A percentile compares a stretch with the other conserved stretches of the same genome.
Evolutionary conservation across 2,888 invertebrate genomes (phyloP).

Genomic region (Orchesella flavescens): DNA sequence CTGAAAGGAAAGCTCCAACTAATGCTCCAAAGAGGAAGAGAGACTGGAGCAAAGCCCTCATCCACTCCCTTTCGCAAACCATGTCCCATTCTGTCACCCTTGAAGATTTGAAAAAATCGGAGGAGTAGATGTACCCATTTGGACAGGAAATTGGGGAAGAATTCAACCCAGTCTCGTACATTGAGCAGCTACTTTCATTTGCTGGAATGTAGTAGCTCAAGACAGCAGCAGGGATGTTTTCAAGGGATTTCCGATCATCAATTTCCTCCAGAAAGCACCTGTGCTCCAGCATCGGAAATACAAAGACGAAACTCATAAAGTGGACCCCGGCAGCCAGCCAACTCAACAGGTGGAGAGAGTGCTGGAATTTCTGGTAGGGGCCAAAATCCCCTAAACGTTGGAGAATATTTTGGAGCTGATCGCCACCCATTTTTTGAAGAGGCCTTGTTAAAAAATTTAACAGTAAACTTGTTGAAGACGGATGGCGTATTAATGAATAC

Average conservation of each 20-base stretch:
- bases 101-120: neutral
- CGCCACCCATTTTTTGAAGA: too few relatives aligned
- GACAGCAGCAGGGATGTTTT: neutral
- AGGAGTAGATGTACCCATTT: slow-evolving; percentile 15
- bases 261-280: slow-evolving; percentile 26
- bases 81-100: slow-evolving; percentile 25
- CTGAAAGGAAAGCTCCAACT: slow-evolving; percentile 3
- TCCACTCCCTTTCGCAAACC: slow-evolving; percentile 28
- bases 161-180: neutral
- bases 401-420: too few relatives aligned
- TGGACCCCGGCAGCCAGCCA: slow-evolving; percentile 19
- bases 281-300: slow-evolving; percentile 27
- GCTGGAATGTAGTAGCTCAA: neutral
- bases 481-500: too few relatives aligned
- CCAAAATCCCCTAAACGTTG: slow-evolving; percentile 27
- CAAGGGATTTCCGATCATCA: neutral
- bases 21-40: slow-evolving; percentile 19
- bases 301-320: slow-evolving; percentile 40
- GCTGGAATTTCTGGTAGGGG: slow-evolving; percentile 13
- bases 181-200: slow-evolving; percentile 3
- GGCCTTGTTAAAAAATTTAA: too few relatives aligned
- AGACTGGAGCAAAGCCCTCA: slow-evolving; percentile 31
- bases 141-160: neutral
- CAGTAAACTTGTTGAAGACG: too few relatives aligned
- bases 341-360: neutral